These are phyloP conservation scores for Anhinga rufa DNA, from an alignment of 2,113 vertebrate species.

Conservation along the genomic window DNA sequence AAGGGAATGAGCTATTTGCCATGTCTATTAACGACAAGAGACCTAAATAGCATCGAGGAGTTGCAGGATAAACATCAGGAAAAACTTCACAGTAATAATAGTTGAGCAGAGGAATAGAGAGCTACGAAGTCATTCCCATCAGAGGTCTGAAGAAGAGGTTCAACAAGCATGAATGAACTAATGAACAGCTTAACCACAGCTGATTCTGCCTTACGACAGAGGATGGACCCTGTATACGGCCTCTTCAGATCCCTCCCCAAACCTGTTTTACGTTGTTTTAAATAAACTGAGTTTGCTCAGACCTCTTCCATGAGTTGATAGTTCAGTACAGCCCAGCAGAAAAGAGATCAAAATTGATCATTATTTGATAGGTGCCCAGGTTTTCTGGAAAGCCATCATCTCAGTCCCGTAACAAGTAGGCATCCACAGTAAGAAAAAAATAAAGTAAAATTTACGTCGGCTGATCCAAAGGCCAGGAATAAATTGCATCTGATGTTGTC, in stretches of 20 bases:
- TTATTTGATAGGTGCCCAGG: neutral
- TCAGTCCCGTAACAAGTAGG: neutral
- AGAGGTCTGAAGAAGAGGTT: neutral
- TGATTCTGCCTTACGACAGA: neutral
- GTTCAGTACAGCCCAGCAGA: neutral
- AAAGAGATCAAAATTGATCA: neutral
- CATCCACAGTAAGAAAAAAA: neutral
- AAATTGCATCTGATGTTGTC: neutral
- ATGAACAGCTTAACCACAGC: neutral
- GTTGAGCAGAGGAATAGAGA: neutral
- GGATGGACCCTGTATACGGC: neutral
- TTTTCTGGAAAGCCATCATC: neutral
- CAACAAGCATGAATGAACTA: neutral
- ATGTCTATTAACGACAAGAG: slow-evolving; percentile 7
- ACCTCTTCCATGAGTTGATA: neutral
- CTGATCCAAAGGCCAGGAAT: neutral
- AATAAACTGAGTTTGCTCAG: neutral
- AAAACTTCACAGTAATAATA: neutral
- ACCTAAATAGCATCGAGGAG: neutral
- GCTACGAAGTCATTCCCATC: neutral
- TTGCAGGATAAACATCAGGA: slow-evolving; percentile 6
- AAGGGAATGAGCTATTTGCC: slow-evolving; percentile 7
- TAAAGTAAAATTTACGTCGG: neutral
- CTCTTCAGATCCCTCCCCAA: neutral
- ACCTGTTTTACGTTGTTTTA: neutral